Conservation (phyloP, 2,888 invertebrate species). For the Drosophila dives region DNA sequence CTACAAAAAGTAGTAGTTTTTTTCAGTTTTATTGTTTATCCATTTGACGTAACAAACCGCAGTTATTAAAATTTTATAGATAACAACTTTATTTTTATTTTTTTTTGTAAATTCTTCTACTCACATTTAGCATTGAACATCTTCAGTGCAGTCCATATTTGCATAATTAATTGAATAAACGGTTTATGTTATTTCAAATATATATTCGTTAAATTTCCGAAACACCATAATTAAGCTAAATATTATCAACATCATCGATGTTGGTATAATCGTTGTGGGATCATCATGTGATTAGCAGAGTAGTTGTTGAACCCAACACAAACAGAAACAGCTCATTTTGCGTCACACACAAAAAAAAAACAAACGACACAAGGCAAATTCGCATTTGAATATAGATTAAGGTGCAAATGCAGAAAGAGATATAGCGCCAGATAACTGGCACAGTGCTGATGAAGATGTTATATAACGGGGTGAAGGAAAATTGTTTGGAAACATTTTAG, state of each 20-base stretch:
- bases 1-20: conserved; percentile 18
- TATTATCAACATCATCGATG: not conserved
- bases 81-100: not conserved
- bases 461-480: conserved; percentile 57
- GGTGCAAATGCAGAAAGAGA: conserved; percentile 17
- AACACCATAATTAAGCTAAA: not conserved
- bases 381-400: conserved; percentile 31
- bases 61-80: conserved; percentile 9
- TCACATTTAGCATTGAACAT: not conserved
- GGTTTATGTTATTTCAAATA: not conserved
- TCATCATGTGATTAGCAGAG: conserved; percentile 73
- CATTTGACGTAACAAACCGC: conserved; percentile 34
- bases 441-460: conserved; percentile 32
- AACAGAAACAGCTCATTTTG: conserved; percentile 37
- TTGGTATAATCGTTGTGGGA: conserved; percentile 17
- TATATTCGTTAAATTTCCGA: not conserved
- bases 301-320: conserved; percentile 73
- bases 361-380: conserved; percentile 31
- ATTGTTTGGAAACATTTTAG: conserved; percentile 32
- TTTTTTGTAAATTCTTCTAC: not conserved
- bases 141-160: not conserved
- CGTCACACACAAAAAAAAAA: conserved; percentile 32
- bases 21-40: conserved; percentile 16
- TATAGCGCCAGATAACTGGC: conserved; percentile 39
- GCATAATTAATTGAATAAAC: not conserved